Evolutionary conservation across 2,888 invertebrate genomes (phyloP).

Genomic region (Calameuta filiformis): DNA sequence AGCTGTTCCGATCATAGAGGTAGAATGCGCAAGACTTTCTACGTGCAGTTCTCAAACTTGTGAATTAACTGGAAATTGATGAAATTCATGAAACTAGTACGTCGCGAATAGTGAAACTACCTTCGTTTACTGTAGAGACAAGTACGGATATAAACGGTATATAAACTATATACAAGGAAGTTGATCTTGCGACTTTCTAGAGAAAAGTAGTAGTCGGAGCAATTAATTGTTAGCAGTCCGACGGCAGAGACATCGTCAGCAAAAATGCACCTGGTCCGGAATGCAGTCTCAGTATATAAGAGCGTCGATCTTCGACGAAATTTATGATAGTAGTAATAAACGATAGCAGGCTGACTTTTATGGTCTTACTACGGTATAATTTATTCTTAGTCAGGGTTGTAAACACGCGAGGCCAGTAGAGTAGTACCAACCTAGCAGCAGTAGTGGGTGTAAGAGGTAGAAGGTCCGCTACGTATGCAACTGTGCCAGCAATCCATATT

Average conservation of each 20-base stretch:
- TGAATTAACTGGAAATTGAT: neutral
- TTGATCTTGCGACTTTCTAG: neutral
- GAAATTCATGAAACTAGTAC: neutral
- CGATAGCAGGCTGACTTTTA: neutral
- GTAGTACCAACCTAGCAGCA: neutral
- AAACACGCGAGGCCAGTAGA: neutral
- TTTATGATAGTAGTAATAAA: neutral
- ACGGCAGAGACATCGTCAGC: neutral
- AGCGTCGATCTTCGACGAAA: neutral
- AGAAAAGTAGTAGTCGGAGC: neutral
- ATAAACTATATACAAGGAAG: neutral
- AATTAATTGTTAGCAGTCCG: neutral
- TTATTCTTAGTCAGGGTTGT: neutral
- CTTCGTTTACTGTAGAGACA: neutral
- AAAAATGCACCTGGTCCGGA: neutral
- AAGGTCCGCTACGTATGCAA: neutral
- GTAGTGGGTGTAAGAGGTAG: neutral
- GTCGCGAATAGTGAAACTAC: neutral
- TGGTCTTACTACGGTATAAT: neutral
- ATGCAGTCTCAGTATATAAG: neutral
- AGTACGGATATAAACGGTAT: neutral
- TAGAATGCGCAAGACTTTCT: neutral
- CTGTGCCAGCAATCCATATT: conserved; percentile 25
- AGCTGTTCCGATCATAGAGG: neutral
- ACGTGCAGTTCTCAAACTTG: neutral